Evolutionary conservation across 2,888 invertebrate genomes (phyloP).

Genomic region (Drosophila picticornis): DNA sequence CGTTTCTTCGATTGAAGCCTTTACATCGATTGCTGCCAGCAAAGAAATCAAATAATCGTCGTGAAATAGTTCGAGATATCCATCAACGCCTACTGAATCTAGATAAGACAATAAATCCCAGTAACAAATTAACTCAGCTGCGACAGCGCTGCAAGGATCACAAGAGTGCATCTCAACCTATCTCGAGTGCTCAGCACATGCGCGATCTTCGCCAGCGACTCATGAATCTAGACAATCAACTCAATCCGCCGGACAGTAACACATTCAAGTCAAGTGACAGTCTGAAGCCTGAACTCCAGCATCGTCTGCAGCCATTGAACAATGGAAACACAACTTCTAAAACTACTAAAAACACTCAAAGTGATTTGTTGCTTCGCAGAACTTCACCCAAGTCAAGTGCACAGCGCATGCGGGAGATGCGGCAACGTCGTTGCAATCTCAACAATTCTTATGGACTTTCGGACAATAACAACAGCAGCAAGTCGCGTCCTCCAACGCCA

Average conservation of each 20-base stretch:
- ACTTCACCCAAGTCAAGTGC: no score
- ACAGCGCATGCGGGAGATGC: no score
- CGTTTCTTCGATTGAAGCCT: background rate
- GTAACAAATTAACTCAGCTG: background rate
- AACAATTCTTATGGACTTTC: background rate
- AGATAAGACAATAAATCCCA: background rate
- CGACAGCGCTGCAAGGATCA: background rate
- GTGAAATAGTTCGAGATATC: constrained; percentile 4
- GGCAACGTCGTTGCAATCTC: no score
- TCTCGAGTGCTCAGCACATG: constrained; percentile 21
- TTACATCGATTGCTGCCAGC: background rate
- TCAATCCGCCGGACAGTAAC: background rate
- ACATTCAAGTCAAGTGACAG: background rate
- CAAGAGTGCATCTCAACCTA: background rate
- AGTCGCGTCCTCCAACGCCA: constrained; percentile 1
- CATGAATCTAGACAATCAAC: constrained; percentile 20
- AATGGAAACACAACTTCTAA: background rate
- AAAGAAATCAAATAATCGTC: constrained; percentile 27
- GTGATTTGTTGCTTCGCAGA: no score
- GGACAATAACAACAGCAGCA: background rate
- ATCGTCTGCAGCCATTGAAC: background rate
- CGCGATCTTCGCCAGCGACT: constrained; percentile 32
- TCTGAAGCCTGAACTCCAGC: background rate
- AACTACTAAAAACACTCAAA: background rate
- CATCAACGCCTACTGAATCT: constrained; percentile 22